Conservation (phyloP, 2,888 invertebrate genomes). For the Cheilosia soror region DNA sequence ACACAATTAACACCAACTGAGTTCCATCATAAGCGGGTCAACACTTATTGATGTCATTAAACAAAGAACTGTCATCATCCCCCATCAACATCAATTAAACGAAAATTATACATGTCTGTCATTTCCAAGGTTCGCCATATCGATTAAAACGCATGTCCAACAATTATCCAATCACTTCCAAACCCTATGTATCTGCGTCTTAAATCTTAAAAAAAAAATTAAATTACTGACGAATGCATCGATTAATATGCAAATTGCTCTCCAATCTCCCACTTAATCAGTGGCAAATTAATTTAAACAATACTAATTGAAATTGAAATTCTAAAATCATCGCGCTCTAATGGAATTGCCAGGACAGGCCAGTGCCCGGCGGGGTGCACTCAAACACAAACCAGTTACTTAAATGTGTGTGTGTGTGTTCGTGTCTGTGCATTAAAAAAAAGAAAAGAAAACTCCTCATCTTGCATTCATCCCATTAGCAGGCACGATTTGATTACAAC, state of each 20-base stretch:
- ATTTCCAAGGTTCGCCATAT: constrained; percentile 3
- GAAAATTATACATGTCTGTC: neutral
- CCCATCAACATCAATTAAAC: constrained; percentile 7
- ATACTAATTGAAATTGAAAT: constrained; percentile 69
- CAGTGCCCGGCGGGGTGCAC: constrained; percentile 54
- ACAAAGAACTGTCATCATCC: constrained; percentile 17
- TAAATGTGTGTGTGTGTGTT: neutral
- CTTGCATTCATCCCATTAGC: constrained; percentile 35
- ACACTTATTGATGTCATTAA: neutral
- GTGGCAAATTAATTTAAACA: constrained; percentile 70
- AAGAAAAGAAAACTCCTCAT: constrained; percentile 11
- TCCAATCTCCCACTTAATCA: constrained; percentile 44
- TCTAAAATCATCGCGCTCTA: constrained; percentile 53
- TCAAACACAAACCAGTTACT: constrained; percentile 41
- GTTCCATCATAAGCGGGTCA: neutral
- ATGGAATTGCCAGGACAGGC: constrained; percentile 17
- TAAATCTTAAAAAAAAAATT: constrained; percentile 36
- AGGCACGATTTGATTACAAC: constrained; percentile 58
- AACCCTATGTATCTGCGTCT: constrained; percentile 3
- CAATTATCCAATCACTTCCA: constrained; percentile 35
- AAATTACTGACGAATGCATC: constrained; percentile 20
- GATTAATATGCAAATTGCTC: constrained; percentile 66
- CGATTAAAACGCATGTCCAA: constrained; percentile 42
- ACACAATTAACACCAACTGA: too few relatives aligned
- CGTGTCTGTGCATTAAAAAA: constrained; percentile 27